Evolutionary conservation across 1,140 invertebrate species (phyloP).

Genomic region (Babylonia areolata): DNA sequence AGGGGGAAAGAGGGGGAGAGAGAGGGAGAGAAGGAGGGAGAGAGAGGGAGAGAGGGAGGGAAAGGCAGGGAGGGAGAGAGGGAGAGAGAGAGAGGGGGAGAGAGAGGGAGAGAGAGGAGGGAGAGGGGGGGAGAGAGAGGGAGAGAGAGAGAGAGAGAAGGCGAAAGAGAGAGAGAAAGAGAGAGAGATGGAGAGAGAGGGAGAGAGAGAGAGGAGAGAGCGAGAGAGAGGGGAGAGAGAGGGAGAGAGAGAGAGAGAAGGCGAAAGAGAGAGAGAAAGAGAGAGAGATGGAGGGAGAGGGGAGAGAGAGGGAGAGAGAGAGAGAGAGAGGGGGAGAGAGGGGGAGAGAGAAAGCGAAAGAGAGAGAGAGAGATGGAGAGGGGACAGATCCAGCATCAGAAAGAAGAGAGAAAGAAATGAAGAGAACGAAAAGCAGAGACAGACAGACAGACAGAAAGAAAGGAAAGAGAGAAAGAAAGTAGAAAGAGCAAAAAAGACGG

Average conservation of each 20-base stretch:
- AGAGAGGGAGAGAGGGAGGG: no score
- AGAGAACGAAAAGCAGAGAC: no score
- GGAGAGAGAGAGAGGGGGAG: no score
- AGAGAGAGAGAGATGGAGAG: constrained; percentile 14
- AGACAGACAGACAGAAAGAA: no score
- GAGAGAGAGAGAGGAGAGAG: no score
- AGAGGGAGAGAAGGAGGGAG: no score
- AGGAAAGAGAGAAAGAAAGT: no score
- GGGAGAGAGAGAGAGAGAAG: constrained; percentile 26
- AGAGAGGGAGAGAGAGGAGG: background rate
- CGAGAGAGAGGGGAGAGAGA: constrained; percentile 14
- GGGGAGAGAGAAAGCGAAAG: background rate
- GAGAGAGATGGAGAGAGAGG: no score
- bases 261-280: background rate
- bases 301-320: constrained; percentile 15
- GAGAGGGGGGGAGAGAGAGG: background rate
- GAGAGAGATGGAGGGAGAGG: background rate
- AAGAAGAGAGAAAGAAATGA: background rate
- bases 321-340: background rate
- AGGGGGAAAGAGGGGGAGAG: no score
- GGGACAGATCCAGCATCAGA: no score
- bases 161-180: constrained; percentile 12
- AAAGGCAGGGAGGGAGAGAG: no score
- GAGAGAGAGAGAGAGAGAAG: constrained; percentile 6
- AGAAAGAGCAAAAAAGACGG: no score